Base-by-base conservation (phyloP, 2,113 vertebrate species). In the Monopterus albus region DNA sequence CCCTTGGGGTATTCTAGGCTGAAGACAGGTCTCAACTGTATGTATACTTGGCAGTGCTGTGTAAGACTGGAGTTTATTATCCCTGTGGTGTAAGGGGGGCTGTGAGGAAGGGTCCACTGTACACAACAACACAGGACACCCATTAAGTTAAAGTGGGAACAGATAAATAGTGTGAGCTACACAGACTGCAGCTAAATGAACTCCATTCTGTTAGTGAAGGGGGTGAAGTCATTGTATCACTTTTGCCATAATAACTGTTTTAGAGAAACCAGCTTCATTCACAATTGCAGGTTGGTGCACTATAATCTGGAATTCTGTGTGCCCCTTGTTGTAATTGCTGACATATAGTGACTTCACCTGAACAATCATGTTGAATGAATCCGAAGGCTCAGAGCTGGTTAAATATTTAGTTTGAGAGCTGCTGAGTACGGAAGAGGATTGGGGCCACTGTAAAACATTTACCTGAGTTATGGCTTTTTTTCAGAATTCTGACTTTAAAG, bases 221-320 rank as follows among this genome's bases (percentile, higher is more conserved):
- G 56, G 36, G 57, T 53, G 58, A 75, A 69, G 60, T 69, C 56
- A 79, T 7, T 33, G 69, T 21, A 71, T 85, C 76, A 82, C 83
- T 68, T 63, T 67, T 15, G 38, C 12, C 33, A 10, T 86, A 87
- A 90, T 90, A 40, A 90, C 65, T 87, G 79, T 83, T 88, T 86
- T 64, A 79, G 61, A 52, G 50, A 21, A 29, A 2, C 28, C 9
- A 0, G 9, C 52, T 15, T 50, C 20, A 20, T 11, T 58, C 17
- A 13, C 9, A 83, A 86, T 86, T 83, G 49, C 5, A 86, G 76
- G 82, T 61, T 84, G 45, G 33, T 9, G 51, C 62, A 28, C 84
- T 79, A 75, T 83, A 83, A 88, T 85, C 75, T 58, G 40, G 50
- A 23, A 23, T 51, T 31, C 39, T 46, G 65, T 35, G 25, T 59